Conservation (phyloP, 2,888 invertebrate genomes). For the Cryptus viduatorius region DNA sequence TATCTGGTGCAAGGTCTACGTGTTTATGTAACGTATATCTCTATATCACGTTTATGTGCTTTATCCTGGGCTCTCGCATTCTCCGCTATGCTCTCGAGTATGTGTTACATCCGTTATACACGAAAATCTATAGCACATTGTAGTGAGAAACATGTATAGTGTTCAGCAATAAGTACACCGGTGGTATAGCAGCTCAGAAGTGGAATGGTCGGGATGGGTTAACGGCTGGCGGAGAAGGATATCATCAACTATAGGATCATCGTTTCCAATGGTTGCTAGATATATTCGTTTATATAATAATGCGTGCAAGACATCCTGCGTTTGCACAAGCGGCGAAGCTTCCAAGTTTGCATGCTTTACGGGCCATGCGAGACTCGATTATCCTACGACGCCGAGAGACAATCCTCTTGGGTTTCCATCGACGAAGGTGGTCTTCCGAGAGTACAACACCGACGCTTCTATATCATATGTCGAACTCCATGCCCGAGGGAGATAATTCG, state of each 20-base stretch:
- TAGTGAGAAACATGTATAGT: slow-evolving; percentile 27
- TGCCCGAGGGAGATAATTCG: slow-evolving; percentile 47
- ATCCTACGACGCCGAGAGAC: slow-evolving; percentile 66
- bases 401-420: slow-evolving; percentile 73
- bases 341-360: slow-evolving; percentile 71
- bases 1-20: background rate
- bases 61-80: slow-evolving; percentile 27
- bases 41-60: slow-evolving; percentile 28
- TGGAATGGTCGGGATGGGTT: slow-evolving; percentile 31
- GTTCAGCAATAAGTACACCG: slow-evolving; percentile 58
- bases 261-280: slow-evolving; percentile 19
- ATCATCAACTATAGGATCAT: slow-evolving; percentile 37
- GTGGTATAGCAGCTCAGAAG: slow-evolving; percentile 35
- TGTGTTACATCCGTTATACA: slow-evolving; percentile 21
- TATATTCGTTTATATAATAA: slow-evolving; percentile 19
- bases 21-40: slow-evolving; percentile 9
- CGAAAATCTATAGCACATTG: background rate
- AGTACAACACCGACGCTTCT: slow-evolving; percentile 5
- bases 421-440: slow-evolving; percentile 29
- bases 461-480: slow-evolving; percentile 54
- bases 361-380: slow-evolving; percentile 77
- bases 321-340: slow-evolving; percentile 17
- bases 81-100: background rate
- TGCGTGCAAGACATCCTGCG: background rate
- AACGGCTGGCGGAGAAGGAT: background rate